A percentile compares a stretch with the other conserved stretches of the same genome.
Conservation (phyloP, 2,797 vertebrate genomes). For the Danionella dracula region DNA sequence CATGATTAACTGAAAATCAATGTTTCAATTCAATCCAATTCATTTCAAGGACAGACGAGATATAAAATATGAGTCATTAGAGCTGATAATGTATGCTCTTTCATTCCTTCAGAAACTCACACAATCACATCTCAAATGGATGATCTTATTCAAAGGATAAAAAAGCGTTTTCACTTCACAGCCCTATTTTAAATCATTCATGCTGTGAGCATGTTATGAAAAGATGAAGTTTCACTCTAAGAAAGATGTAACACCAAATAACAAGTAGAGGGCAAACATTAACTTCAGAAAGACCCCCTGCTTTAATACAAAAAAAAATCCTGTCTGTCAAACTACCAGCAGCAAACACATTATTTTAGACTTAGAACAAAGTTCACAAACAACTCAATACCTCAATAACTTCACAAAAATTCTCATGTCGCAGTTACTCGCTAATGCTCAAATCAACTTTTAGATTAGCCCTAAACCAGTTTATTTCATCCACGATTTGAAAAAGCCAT, state of each 20-base stretch:
- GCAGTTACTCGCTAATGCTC: background rate
- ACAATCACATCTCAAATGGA: background rate
- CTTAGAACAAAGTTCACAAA: too few species aligned
- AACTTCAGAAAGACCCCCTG: background rate
- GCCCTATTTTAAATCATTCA: background rate
- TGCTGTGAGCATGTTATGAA: background rate
- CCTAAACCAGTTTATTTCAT: too few species aligned
- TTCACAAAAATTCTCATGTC: background rate
- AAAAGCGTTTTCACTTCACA: background rate
- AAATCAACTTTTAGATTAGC: too few species aligned
- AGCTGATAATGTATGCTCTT: too few species aligned
- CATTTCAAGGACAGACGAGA: too few species aligned
- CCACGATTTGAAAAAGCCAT: too few species aligned
- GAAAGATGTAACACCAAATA: background rate
- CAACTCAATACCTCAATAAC: too few species aligned
- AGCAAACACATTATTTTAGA: too few species aligned
- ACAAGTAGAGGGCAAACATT: too few species aligned
- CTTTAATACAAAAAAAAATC: background rate
- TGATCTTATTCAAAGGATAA: background rate
- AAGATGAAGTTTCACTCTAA: background rate
- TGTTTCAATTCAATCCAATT: too few species aligned
- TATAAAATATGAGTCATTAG: too few species aligned
- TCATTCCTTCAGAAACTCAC: background rate
- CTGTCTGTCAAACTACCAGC: background rate
- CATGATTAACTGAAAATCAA: too few species aligned